Evolutionary conservation across 2,113 vertebrate species (phyloP).

Genomic region (Rhineura floridana): DNA sequence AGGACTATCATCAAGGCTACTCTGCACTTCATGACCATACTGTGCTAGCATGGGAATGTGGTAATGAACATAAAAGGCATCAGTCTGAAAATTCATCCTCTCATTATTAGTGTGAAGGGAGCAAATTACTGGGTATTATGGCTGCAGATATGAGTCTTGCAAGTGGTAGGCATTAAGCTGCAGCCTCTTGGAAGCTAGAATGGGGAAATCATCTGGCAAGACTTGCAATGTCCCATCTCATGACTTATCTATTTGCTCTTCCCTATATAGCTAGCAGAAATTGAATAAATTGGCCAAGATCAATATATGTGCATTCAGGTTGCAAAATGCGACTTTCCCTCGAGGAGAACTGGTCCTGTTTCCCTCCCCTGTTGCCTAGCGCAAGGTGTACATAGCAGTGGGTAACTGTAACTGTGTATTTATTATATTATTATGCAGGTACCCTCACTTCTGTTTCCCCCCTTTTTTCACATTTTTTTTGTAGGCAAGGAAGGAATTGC

Average conservation of each 20-base stretch:
- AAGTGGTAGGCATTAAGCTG: background rate
- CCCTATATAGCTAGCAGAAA: background rate
- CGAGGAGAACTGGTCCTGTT: background rate
- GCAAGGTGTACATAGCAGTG: background rate
- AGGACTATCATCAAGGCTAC: background rate
- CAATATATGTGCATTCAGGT: background rate
- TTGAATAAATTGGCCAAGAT: background rate
- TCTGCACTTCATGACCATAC: background rate
- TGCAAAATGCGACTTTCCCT: background rate
- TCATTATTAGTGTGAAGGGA: background rate
- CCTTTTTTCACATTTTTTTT: background rate
- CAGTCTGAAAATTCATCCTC: background rate
- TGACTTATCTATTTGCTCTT: background rate
- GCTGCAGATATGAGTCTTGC: background rate
- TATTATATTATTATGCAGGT: background rate
- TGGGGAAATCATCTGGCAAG: background rate
- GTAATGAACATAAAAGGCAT: too few species aligned
- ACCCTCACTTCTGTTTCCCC: background rate
- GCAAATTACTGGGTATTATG: too few species aligned
- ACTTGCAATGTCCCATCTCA: background rate
- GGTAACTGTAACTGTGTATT: background rate
- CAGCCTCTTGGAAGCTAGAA: background rate
- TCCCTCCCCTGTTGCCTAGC: background rate
- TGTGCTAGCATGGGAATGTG: background rate
- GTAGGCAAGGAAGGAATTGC: constrained; percentile 79